Conservation (phyloP, 1,140 invertebrate species). For the Macrocentrus cingulum region DNA sequence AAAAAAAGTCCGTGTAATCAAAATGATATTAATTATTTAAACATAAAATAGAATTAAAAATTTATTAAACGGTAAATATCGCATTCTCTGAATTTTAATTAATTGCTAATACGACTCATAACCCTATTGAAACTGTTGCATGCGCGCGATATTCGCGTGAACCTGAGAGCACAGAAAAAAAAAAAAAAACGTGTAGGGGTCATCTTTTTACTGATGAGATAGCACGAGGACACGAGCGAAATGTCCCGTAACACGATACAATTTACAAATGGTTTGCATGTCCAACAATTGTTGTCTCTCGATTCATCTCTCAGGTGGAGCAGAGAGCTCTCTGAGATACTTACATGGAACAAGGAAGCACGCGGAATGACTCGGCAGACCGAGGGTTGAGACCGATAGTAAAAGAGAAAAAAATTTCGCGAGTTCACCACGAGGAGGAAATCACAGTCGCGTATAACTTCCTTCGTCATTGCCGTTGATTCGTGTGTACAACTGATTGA, state of each 20-base stretch:
- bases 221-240: not conserved
- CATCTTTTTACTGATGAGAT: slow-evolving; percentile 4
- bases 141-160: not conserved
- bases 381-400: slow-evolving; percentile 7
- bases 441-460: slow-evolving; percentile 26
- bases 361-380: slow-evolving; percentile 20
- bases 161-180: not conserved
- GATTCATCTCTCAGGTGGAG: no score
- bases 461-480: slow-evolving; percentile 19
- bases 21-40: no score
- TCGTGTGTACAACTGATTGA: slow-evolving; percentile 22
- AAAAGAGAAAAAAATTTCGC: no score
- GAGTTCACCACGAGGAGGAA: not conserved
- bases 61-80: no score
- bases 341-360: slow-evolving; percentile 17
- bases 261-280: slow-evolving; percentile 8
- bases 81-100: no score
- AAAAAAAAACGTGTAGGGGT: not conserved
- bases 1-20: no score
- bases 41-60: no score
- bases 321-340: slow-evolving; percentile 2
- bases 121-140: slow-evolving; percentile 1
- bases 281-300: not conserved
- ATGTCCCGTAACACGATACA: slow-evolving; percentile 6
- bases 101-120: no score